Evolutionary conservation across 2,888 invertebrate genomes (phyloP).

Genomic region (Drosophila helvetica): DNA sequence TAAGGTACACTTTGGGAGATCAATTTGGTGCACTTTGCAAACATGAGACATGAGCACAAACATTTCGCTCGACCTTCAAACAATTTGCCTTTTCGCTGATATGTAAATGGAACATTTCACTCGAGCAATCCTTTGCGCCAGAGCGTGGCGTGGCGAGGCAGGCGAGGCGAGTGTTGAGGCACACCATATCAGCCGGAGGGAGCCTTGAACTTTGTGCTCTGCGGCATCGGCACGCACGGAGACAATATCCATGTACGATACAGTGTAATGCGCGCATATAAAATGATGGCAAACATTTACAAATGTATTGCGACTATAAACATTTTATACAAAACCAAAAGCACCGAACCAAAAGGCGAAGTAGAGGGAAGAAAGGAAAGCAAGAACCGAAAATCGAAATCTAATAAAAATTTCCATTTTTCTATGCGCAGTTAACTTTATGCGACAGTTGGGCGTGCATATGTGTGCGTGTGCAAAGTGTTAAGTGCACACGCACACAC

Average conservation of each 20-base stretch:
- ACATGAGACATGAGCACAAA: no score
- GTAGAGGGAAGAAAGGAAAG: conserved; percentile 1
- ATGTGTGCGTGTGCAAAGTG: conserved; percentile 60
- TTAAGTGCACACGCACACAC: conserved; percentile 52
- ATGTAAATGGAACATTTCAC: no score
- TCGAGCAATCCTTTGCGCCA: no score
- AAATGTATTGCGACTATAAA: conserved; percentile 68
- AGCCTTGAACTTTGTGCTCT: not conserved
- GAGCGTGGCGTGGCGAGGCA: not conserved
- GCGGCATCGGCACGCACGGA: conserved; percentile 23
- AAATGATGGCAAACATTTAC: conserved; percentile 67
- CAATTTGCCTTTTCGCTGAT: no score
- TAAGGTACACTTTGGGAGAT: no score
- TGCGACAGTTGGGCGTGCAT: conserved; percentile 70
- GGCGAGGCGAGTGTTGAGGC: conserved; percentile 4
- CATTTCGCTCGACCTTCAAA: no score
- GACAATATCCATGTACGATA: conserved; percentile 33
- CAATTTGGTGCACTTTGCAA: no score
- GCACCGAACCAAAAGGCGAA: conserved; percentile 1
- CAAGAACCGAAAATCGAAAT: conserved; percentile 62
- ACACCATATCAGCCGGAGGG: not conserved
- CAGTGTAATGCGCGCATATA: conserved; percentile 37
- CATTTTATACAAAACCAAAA: conserved; percentile 56
- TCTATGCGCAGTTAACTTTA: conserved; percentile 77
- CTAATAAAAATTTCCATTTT: conserved; percentile 77